phyloP scores from a whole-genome alignment of 2,113 vertebrate species.

The Leptobrachium ailaonicum region DNA sequence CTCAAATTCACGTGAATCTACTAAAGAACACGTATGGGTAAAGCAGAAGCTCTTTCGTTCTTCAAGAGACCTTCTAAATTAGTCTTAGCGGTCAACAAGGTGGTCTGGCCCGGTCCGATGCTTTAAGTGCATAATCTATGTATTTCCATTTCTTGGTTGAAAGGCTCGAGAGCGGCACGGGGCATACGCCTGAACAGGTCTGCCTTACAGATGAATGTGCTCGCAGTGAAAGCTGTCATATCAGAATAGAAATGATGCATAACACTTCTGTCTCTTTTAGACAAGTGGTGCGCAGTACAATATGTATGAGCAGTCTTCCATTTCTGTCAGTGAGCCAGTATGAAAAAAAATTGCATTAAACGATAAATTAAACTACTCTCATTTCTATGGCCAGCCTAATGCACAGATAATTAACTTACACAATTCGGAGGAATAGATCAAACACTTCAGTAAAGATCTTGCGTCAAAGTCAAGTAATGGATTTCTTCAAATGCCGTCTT shows the following conservation, averaged over 20 bases:
- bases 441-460: constrained; percentile 20
- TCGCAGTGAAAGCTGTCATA: constrained; percentile 9
- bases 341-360: not conserved
- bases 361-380: constrained; percentile 14
- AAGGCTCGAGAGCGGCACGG: not conserved
- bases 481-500: not conserved
- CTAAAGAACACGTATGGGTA: no score
- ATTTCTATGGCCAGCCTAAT: constrained; percentile 11
- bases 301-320: not conserved
- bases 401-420: constrained; percentile 27
- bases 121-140: not conserved
- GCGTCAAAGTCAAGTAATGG: constrained; percentile 10
- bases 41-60: no score
- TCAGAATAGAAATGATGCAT: constrained; percentile 17
- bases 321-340: not conserved
- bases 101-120: not conserved
- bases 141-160: constrained; percentile 18
- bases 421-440: constrained; percentile 1
- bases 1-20: no score
- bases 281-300: not conserved
- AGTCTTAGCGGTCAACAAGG: constrained; percentile 27
- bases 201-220: constrained; percentile 9
- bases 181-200: not conserved
- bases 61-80: no score
- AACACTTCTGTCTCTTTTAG: not conserved